These are phyloP conservation scores for Parnassius smintheus DNA, from an alignment of 2,888 invertebrate genomes.

Conservation along the genomic window DNA sequence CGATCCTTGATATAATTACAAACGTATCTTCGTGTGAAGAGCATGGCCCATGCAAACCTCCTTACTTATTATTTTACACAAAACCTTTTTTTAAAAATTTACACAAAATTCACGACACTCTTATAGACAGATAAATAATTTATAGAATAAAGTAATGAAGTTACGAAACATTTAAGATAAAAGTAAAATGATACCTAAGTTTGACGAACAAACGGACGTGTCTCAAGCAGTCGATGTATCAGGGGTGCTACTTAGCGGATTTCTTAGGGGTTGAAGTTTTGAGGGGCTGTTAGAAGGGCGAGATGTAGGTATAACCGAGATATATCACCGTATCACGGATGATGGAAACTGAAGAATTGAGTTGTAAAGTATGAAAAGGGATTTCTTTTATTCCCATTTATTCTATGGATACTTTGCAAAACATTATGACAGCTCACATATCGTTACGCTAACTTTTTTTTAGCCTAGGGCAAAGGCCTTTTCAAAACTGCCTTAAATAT, in stretches of 20 bases:
- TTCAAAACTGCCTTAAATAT: no score
- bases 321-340: slow-evolving; percentile 36
- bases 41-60: no score
- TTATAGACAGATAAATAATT: no score
- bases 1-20: no score
- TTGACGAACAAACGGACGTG: slow-evolving; percentile 31
- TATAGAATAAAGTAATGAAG: no score
- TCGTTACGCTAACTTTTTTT: no score
- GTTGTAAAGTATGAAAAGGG: slow-evolving; percentile 31
- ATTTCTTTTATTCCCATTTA: slow-evolving; percentile 18
- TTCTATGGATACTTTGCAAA: slow-evolving; percentile 37
- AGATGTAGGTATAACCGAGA: slow-evolving; percentile 33
- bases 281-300: slow-evolving; percentile 38
- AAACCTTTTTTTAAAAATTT: no score
- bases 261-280: slow-evolving; percentile 49
- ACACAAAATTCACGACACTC: no score
- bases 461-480: no score
- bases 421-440: slow-evolving; percentile 37
- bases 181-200: background rate
- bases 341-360: slow-evolving; percentile 26
- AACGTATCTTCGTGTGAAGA: no score
- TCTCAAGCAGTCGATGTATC: slow-evolving; percentile 19
- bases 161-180: no score
- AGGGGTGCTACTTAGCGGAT: slow-evolving; percentile 50
- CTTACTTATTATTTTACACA: no score